phyloP scores from a whole-genome alignment of 2,797 vertebrate species.

The Fistularia tabacaria region DNA sequence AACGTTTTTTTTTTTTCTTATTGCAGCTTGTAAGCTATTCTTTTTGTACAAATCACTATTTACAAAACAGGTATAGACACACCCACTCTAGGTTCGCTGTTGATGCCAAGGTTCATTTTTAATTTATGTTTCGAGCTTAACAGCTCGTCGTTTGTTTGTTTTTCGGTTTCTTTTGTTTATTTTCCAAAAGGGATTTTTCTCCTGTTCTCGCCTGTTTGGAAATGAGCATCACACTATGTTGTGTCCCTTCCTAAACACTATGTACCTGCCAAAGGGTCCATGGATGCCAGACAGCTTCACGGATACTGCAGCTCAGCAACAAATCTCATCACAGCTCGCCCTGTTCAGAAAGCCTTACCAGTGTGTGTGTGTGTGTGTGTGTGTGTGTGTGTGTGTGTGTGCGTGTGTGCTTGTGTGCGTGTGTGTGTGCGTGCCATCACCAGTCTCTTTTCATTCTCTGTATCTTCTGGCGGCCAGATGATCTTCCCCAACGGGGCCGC shows the following conservation, averaged over 20 bases:
- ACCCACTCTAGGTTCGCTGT: constrained; percentile 19
- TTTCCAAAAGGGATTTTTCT: constrained; percentile 47
- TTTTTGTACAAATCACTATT: constrained; percentile 66
- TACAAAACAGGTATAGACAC: constrained; percentile 40
- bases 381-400: constrained; percentile 46
- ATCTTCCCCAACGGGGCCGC: too few species aligned
- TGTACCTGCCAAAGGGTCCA: constrained; percentile 1
- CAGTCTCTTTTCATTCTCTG: too few species aligned
- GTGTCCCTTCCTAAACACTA: constrained; percentile 35
- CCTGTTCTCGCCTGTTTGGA: constrained; percentile 37
- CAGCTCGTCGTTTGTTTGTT: too few species aligned
- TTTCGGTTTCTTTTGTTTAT: constrained; percentile 14
- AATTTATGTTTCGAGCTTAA: constrained; percentile 34
- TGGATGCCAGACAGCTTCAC: too few species aligned
- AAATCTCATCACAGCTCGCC: constrained; percentile 36
- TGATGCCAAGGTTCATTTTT: constrained; percentile 54
- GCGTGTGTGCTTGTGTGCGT: constrained; percentile 42
- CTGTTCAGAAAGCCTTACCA: constrained; percentile 69
- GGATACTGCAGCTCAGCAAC: constrained; percentile 1
- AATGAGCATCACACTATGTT: constrained; percentile 30
- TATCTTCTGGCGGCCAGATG: too few species aligned
- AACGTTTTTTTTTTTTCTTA: constrained; percentile 52
- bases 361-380: constrained; percentile 5
- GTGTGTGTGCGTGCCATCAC: constrained; percentile 15
- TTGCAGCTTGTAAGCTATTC: constrained; percentile 80